Evolutionary conservation across 2,113 vertebrate species (phyloP).

Genomic region (Penelope pileata): DNA sequence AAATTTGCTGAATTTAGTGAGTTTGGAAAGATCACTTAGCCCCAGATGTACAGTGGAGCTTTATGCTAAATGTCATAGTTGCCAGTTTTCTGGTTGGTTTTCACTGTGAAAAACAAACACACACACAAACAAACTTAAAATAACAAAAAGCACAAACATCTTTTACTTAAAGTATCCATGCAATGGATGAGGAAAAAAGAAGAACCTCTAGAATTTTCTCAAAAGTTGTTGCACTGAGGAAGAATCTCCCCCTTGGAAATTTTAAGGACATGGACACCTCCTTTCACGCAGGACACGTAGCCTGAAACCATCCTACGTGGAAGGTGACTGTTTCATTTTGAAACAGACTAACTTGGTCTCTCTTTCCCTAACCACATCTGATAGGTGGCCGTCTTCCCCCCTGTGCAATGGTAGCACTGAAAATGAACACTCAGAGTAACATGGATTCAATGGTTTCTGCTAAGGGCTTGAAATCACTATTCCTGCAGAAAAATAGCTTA

Average conservation of each 20-base stretch:
- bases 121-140: too few relatives aligned
- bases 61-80: background rate
- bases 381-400: background rate
- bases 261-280: background rate
- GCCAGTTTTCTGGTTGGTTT: accelerated
- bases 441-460: background rate
- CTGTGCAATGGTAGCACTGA: background rate
- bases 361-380: background rate
- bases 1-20: too few relatives aligned
- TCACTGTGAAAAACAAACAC: background rate
- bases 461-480: background rate
- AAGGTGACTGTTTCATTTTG: background rate
- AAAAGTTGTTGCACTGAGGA: background rate
- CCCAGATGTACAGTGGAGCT: background rate
- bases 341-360: background rate
- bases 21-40: background rate
- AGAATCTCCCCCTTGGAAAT: background rate
- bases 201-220: background rate
- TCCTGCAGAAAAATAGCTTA: background rate
- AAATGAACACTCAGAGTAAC: background rate
- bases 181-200: background rate
- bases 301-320: background rate
- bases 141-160: background rate
- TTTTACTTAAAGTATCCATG: background rate
- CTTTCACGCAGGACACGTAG: background rate